Base-by-base conservation (phyloP, 1,140 invertebrate genomes). In the Caerostris extrusa region DNA sequence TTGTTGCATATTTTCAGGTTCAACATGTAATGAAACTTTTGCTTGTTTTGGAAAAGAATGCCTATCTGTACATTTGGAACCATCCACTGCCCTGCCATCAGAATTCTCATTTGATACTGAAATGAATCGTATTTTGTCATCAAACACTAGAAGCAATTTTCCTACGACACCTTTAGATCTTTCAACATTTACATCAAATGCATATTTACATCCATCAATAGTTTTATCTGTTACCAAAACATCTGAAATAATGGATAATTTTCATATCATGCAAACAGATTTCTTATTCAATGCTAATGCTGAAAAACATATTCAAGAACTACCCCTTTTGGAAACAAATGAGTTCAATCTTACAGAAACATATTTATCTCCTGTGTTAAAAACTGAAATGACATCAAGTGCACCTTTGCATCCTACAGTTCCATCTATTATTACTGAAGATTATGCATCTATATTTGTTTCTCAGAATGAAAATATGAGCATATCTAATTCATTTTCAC, bases 11-110 rank as follows among this genome's bases (percentile, higher is more conserved):
- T 19, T 87, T 93, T 50, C 50, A 93, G 92, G 92, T 7, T 93
- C 92, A 61, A 88, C 85, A 3, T 93, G 92, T 57, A 93, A 93
- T 93, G 92, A 93, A 88, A 81, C 92, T 3, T 93, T 93, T 57
- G 6, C 53, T 10, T 93, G 92, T 81, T 17, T 55, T 88, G 92
- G 85, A 56, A 56, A 88, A 50, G 58, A 93, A 3, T 93, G 92
- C 56, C 2, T 85, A 1, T 71, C 58, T 67, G 14, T 61, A 5
- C 34, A 53, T 3, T 56, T 50, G 6, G 55, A 85, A 34, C 86
- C 64, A 34, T 53, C 61, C 10, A 7, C 7, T 34, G 50, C 71
- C 34, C 61, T 81, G 58, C 56, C 86, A 14, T 69, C 85, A 60
- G 19, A 77, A 61, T 81, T 56, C 53, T 53, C 34, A 50, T 50